Percentiles rank a stretch among this genome's conserved stretches.
phyloP scores from a whole-genome alignment of 1,140 invertebrate species.

The Lordiphosa collinella region DNA sequence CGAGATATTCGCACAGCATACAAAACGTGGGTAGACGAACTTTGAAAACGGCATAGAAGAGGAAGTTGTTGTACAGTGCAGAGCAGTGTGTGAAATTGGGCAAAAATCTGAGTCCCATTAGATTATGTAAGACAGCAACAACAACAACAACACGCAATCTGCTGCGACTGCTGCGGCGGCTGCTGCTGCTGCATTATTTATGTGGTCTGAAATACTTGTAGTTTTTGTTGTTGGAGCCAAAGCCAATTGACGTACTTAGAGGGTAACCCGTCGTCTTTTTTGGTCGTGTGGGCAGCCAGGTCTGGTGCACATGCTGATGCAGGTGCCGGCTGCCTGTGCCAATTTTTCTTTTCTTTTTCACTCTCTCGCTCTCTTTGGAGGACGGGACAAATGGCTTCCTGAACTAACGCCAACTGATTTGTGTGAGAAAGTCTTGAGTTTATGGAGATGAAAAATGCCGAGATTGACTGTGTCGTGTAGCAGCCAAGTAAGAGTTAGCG shows the following conservation, averaged over 20 bases:
- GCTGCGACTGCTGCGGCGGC: conserved; percentile 12
- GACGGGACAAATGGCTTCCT: conserved; percentile 67
- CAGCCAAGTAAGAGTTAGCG: conserved; percentile 15
- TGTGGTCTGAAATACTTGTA: conserved; percentile 52
- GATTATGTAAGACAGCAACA: conserved; percentile 55
- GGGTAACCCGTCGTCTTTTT: conserved; percentile 50
- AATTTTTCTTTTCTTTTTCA: conserved; percentile 47
- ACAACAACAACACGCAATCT: conserved; percentile 21
- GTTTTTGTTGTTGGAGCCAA: conserved; percentile 15
- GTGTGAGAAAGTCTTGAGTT: conserved; percentile 65
- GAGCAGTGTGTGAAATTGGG: conserved; percentile 52
- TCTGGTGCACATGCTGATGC: conserved; percentile 22
- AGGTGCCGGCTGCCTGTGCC: conserved; percentile 35
- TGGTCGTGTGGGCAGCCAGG: conserved; percentile 42
- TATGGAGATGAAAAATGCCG: conserved; percentile 12
- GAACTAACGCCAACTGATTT: conserved; percentile 56
- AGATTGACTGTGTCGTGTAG: conserved; percentile 12
- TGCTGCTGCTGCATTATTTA: conserved; percentile 63
- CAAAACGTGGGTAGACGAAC: conserved; percentile 15
- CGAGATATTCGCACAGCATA: conserved; percentile 8
- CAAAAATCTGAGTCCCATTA: conserved; percentile 58
- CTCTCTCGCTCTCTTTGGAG: conserved; percentile 2
- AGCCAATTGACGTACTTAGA: conserved; percentile 69
- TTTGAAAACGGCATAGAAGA: conserved; percentile 37
- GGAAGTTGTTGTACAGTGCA: conserved; percentile 38